Percentiles rank a stretch among this genome's conserved stretches.
phyloP scores from a whole-genome alignment of 1,140 invertebrate genomes.

The Pseudachorutes palmiensis region DNA sequence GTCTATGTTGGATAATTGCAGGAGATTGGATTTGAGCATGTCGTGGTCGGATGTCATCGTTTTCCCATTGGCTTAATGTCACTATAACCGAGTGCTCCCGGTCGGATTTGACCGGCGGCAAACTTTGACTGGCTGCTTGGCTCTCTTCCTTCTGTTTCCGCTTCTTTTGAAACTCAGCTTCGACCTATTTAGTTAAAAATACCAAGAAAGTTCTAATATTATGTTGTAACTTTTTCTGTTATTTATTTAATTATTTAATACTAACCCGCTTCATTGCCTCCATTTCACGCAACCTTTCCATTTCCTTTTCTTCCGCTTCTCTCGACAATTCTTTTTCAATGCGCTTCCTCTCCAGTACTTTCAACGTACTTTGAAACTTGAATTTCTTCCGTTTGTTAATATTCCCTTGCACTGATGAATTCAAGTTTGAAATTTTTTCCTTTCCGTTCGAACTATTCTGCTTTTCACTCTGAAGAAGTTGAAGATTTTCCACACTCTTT shows the following conservation, averaged over 20 bases:
- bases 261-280: conserved; percentile 57
- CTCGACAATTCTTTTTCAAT: conserved; percentile 63
- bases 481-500: conserved; percentile 37
- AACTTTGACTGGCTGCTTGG: conserved; percentile 17
- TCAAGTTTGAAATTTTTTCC: too few species aligned
- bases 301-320: conserved; percentile 66
- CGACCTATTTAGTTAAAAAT: conserved; percentile 45
- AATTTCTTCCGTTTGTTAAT: conserved; percentile 51
- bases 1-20: background rate
- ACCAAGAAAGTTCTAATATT: background rate
- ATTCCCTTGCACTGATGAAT: background rate
- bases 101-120: background rate
- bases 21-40: background rate
- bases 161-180: conserved; percentile 67
- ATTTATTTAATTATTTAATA: background rate
- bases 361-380: conserved; percentile 70
- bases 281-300: conserved; percentile 60
- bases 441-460: background rate
- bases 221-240: background rate
- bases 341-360: conserved; percentile 62
- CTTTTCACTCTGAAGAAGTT: conserved; percentile 24
- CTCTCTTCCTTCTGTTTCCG: conserved; percentile 44
- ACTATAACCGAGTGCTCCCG: background rate
- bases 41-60: background rate
- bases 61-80: background rate